Evolutionary conservation across 2,797 vertebrate genomes (phyloP), one percentile per base, ranked within the genome.

Genomic region (Ambastaia sidthimunki): DNA sequence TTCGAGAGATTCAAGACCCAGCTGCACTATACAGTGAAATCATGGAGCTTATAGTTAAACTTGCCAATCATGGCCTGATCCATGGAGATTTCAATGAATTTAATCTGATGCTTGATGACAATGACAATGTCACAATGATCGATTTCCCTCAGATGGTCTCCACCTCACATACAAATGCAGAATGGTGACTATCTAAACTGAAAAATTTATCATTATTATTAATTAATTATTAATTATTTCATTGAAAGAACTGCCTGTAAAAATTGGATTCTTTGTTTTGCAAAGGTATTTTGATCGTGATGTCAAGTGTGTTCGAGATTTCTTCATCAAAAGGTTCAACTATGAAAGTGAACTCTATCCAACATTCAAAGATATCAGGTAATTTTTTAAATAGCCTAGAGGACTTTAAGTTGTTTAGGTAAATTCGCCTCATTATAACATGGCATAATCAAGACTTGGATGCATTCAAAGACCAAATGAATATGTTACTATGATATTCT

Each of bases 81-180:
- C 98, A 99, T 23, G 97, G 97, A 77, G 98, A 99, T 89, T 99
- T 99, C 86, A 99, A 98, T 70, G 98, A 99, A 90, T 99, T 98
- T 86, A 99, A 99, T 91, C 92, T 99, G 7, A 95, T 99, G 92
- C 69, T 99, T 81, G 96, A 98, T 81, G 93, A 95, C 85, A 91
- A 95, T 11, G 97, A 99, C 85, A 95, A 90, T 74, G 92, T 96
- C 82, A 99, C 96, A 54, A 94, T 99, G 96, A 99, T 99, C 50
- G 98, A 99, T 91, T 99, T 99, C 81, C 98, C 98, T 75, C 97
- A 99, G 72, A 99, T 99, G 98, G 94, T 99, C 82, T 99, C 98
- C 74, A 98, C 96, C 7, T 96, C 96, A 1, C 98, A 99, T 84
- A 1, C 75, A 69, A 99, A 99, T 87, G 98, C 96, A 85, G 96